Evolutionary conservation across 2,797 vertebrate genomes (phyloP).

Genomic region (Buceros bicornis): DNA sequence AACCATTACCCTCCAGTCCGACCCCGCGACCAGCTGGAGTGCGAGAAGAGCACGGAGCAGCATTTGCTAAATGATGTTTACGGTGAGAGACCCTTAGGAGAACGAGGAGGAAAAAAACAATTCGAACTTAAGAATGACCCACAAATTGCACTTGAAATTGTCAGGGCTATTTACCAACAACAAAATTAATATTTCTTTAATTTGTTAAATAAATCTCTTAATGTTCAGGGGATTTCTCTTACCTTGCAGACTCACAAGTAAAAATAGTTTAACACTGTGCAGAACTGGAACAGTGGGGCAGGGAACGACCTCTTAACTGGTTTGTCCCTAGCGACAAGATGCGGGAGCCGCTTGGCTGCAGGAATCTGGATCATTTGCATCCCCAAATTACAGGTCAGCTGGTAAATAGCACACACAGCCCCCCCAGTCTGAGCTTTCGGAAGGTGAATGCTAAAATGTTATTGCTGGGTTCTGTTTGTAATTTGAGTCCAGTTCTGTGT

Average conservation of each 20-base stretch:
- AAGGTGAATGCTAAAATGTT: neutral
- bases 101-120: neutral
- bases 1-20: neutral
- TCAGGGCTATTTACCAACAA: neutral
- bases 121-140: neutral
- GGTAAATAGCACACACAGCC: neutral
- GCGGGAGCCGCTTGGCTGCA: neutral
- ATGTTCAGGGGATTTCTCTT: neutral
- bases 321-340: neutral
- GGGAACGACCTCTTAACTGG: fast-evolving
- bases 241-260: neutral
- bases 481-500: neutral
- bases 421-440: neutral
- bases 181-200: neutral
- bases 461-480: neutral
- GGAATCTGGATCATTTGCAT: neutral
- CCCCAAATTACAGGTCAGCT: neutral
- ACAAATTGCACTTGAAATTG: neutral
- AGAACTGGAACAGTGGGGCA: neutral
- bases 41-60: neutral
- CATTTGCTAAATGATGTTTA: neutral
- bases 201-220: neutral
- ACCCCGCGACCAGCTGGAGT: neutral
- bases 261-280: neutral
- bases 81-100: neutral